Evolutionary conservation across 2,888 invertebrate species (phyloP).

Genomic region (Harmothoe impar): DNA sequence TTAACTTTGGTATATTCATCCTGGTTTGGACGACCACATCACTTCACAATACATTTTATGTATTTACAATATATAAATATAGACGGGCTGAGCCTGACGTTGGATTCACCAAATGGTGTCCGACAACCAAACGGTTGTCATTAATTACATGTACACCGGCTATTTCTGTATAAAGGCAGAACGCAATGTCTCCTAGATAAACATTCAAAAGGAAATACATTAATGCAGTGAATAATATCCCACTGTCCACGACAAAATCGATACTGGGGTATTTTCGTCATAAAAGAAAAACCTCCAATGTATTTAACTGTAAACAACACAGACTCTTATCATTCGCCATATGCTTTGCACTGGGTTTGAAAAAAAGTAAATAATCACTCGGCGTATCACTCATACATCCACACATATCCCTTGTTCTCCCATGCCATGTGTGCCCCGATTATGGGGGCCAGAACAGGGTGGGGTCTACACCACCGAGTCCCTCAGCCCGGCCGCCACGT

Average conservation of each 20-base stretch:
- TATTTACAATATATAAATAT: slow-evolving; percentile 52
- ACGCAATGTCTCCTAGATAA: neutral
- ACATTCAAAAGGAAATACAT: neutral
- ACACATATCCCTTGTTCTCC: neutral
- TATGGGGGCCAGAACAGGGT: neutral
- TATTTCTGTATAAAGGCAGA: neutral
- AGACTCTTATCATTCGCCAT: slow-evolving; percentile 16
- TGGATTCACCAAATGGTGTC: neutral
- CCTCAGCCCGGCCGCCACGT: slow-evolving; percentile 28
- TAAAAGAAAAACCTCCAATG: neutral
- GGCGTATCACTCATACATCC: neutral
- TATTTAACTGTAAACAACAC: neutral
- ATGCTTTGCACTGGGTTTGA: slow-evolving; percentile 44
- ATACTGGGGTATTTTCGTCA: neutral
- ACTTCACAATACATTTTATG: slow-evolving; percentile 45
- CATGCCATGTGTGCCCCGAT: too few relatives aligned
- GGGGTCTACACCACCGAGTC: slow-evolving; percentile 29
- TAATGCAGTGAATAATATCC: neutral
- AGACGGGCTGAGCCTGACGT: slow-evolving; percentile 4
- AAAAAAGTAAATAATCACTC: neutral
- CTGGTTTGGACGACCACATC: slow-evolving; percentile 7
- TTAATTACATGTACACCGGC: neutral
- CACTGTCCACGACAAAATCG: slow-evolving; percentile 13
- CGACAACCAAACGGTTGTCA: neutral
- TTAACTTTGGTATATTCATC: slow-evolving; percentile 16